Percentiles rank a stretch among this genome's conserved stretches.
Conservation (phyloP, 1,140 invertebrate species). For the Bilobella aurantiaca region DNA sequence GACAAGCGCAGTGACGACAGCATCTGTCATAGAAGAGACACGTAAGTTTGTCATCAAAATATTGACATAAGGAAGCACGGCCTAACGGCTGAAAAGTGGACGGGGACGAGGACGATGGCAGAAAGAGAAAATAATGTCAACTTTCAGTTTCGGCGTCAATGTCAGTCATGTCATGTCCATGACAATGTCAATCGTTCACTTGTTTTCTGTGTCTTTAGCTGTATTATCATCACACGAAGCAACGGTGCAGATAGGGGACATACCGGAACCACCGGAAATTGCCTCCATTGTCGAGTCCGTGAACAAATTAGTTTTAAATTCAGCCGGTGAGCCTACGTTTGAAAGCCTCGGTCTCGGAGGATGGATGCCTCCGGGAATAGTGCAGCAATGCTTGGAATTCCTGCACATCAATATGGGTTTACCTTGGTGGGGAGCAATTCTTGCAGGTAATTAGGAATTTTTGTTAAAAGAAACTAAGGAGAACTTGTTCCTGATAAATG, state of each 20-base stretch:
- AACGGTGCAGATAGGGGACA: neutral
- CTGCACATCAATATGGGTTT: constrained; percentile 62
- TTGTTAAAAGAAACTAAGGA: too few species aligned
- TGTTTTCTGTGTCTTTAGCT: neutral
- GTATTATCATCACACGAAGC: neutral
- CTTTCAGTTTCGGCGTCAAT: too few species aligned
- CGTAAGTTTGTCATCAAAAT: too few species aligned
- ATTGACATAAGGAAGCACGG: too few species aligned
- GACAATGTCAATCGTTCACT: too few species aligned
- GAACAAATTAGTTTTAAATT: neutral
- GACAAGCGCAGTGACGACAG: too few species aligned
- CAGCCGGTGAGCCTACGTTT: constrained; percentile 22
- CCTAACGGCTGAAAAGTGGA: too few species aligned
- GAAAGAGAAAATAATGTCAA: too few species aligned
- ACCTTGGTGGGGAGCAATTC: constrained; percentile 84
- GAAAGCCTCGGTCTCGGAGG: constrained; percentile 64
- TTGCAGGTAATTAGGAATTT: constrained; percentile 49
- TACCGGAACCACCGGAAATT: constrained; percentile 16
- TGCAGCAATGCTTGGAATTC: constrained; percentile 68
- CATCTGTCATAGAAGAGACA: too few species aligned
- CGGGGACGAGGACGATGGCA: too few species aligned
- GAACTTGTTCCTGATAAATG: too few species aligned
- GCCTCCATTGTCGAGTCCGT: neutral
- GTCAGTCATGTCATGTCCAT: too few species aligned
- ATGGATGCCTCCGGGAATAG: constrained; percentile 62